Conservation (phyloP, 2,113 vertebrate genomes). For the Penelope pileata region DNA sequence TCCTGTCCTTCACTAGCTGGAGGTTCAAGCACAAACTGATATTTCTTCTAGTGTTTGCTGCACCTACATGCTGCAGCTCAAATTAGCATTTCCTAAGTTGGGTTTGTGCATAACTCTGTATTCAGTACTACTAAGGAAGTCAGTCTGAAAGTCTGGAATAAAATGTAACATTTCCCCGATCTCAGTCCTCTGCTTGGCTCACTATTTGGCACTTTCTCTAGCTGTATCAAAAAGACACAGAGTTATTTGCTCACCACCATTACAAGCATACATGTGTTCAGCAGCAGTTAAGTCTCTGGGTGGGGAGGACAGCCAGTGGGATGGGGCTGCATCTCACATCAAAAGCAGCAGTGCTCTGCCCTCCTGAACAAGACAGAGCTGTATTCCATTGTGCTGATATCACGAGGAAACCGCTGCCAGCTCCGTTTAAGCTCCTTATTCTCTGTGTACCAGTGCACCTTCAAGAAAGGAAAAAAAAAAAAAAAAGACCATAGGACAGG, state of each 20-base stretch:
- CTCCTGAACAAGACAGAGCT: not conserved
- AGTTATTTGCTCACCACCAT: not conserved
- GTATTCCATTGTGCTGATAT: not conserved
- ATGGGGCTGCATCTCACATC: not conserved
- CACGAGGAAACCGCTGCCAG: not conserved
- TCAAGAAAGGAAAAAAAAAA: not conserved
- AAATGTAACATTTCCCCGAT: not conserved
- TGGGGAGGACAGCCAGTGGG: not conserved
- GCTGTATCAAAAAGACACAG: not conserved
- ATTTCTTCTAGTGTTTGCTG: not conserved
- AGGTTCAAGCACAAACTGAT: not conserved
- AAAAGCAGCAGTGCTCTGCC: not conserved
- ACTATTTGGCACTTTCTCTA: not conserved
- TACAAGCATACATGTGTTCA: not conserved
- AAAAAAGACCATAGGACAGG: not conserved
- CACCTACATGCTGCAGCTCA: not conserved
- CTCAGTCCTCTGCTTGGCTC: not conserved
- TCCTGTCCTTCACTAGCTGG: not conserved
- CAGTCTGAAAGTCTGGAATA: not conserved
- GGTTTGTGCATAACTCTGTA: not conserved
- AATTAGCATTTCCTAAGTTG: not conserved
- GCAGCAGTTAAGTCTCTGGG: not conserved
- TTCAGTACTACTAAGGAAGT: not conserved
- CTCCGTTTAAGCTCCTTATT: conserved; percentile 19
- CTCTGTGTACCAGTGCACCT: not conserved